Percentiles rank a stretch among this genome's conserved stretches.
Evolutionary conservation across 2,797 vertebrate species (phyloP).

Genomic region (Mus caroli): DNA sequence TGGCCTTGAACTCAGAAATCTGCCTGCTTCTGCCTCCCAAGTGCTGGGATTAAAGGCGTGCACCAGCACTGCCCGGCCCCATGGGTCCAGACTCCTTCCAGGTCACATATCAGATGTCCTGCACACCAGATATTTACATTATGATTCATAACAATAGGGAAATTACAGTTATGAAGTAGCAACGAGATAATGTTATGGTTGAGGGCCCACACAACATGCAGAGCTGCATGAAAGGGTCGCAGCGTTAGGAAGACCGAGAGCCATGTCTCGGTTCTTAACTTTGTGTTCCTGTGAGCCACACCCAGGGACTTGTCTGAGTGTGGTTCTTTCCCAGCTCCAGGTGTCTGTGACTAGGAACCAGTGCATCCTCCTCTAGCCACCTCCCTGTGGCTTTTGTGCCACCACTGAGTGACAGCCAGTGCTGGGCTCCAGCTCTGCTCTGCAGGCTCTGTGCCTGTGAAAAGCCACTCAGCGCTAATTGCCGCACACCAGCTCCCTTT

Average conservation of each 20-base stretch:
- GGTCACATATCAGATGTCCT: background rate
- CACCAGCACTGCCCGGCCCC: too few relatives aligned
- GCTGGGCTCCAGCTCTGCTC: background rate
- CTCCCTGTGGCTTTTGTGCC: background rate
- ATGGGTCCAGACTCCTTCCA: background rate
- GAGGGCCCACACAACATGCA: background rate
- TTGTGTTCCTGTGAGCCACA: background rate
- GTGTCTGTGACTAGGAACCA: background rate
- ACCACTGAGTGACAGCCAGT: background rate
- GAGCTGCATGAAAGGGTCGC: background rate
- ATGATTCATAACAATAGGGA: background rate
- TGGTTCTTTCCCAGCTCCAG: background rate
- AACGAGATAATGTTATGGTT: background rate
- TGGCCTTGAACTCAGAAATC: too few relatives aligned
- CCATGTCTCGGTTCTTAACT: background rate
- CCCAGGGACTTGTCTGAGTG: background rate
- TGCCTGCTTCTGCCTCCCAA: too few relatives aligned
- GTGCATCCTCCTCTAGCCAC: background rate
- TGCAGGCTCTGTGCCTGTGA: background rate
- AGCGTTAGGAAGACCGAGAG: background rate
- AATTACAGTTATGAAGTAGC: background rate
- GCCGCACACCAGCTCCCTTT: constrained; percentile 30
- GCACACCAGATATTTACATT: background rate
- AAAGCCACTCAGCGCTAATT: constrained; percentile 62
- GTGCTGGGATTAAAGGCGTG: too few relatives aligned